Percentiles rank a stretch among this genome's conserved stretches.
Evolutionary conservation across 2,888 invertebrate species (phyloP).

Genomic region (Drosophila kuntzei): DNA sequence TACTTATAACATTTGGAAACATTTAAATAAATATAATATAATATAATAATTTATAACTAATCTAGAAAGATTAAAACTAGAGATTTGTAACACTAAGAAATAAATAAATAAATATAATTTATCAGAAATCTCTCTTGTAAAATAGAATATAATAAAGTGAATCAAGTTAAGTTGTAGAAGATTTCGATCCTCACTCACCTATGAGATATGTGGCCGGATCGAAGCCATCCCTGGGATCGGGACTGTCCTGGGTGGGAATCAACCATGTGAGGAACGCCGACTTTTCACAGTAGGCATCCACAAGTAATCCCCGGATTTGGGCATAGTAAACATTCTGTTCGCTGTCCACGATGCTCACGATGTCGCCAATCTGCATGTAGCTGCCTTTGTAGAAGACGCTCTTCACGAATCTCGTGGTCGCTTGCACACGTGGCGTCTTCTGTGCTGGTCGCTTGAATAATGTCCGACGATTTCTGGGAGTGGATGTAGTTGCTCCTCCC

Average conservation of each 20-base stretch:
- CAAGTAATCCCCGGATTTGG: conserved; percentile 94
- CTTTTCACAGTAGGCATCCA: conserved; percentile 97
- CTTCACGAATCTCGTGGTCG: conserved; percentile 92
- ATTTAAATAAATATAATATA: no score
- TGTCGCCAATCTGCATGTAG: conserved; percentile 95
- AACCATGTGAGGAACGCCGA: conserved; percentile 97
- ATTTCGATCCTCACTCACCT: no score
- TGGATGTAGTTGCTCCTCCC: neutral
- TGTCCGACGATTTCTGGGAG: conserved; percentile 88
- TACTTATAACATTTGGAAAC: no score
- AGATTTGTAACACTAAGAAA: no score
- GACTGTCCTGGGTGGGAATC: conserved; percentile 93
- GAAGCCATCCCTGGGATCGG: conserved; percentile 91
- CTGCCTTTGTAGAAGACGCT: conserved; percentile 91
- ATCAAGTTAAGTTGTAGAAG: no score
- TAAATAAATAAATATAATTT: no score
- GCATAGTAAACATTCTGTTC: conserved; percentile 94
- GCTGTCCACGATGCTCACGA: conserved; percentile 93
- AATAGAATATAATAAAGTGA: no score
- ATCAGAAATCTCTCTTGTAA: no score
- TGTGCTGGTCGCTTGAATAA: conserved; percentile 92
- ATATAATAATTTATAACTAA: no score
- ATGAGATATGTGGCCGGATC: conserved; percentile 95
- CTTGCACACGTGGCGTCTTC: conserved; percentile 92
- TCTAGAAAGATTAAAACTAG: no score